phyloP scores from a whole-genome alignment of 2,797 vertebrate genomes.

The Gorsachius magnificus region DNA sequence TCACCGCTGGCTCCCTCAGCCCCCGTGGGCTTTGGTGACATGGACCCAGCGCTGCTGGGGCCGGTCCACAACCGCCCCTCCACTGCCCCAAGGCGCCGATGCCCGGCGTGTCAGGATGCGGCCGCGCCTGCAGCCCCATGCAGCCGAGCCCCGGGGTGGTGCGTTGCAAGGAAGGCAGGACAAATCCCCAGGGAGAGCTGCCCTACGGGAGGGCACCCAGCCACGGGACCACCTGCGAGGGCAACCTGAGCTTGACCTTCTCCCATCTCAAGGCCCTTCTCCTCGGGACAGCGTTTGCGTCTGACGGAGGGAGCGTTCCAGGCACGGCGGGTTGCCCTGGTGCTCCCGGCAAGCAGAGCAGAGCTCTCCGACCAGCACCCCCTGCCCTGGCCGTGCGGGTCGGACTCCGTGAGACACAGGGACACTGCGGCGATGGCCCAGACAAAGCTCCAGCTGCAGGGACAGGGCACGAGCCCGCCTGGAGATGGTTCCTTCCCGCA shows the following conservation, averaged over 20 bases:
- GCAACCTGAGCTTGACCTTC: neutral
- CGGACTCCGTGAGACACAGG: fast-evolving
- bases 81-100: neutral
- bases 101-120: fast-evolving
- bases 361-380: neutral
- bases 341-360: neutral
- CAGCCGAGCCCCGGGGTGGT: fast-evolving
- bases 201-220: neutral
- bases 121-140: fast-evolving
- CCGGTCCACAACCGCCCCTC: neutral
- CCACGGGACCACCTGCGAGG: neutral
- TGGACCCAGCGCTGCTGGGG: neutral
- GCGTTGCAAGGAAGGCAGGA: fast-evolving
- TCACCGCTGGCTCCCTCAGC: neutral
- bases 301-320: fast-evolving
- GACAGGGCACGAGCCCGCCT: fast-evolving
- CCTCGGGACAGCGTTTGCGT: fast-evolving
- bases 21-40: neutral
- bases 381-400: fast-evolving
- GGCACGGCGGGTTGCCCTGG: fast-evolving
- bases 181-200: neutral
- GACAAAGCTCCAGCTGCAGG: neutral
- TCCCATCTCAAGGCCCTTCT: neutral
- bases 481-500: neutral
- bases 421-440: neutral